phyloP scores from a whole-genome alignment of 2,888 invertebrate genomes.

The Cheilosia pagana region DNA sequence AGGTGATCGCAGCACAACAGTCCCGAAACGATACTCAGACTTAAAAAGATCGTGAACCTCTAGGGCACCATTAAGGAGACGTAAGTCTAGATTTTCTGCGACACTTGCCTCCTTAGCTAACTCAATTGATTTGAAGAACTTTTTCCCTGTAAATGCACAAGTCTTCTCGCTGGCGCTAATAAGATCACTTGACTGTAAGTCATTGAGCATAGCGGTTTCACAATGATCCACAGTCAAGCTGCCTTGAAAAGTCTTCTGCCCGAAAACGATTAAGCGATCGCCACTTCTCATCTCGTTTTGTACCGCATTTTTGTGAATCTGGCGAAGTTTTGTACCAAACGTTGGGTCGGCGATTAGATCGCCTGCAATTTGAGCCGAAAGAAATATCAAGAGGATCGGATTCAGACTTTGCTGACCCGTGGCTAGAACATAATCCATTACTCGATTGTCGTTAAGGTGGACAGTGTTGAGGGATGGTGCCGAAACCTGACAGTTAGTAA shows the following conservation, averaged over 20 bases:
- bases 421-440: conserved; percentile 77
- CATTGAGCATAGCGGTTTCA: conserved; percentile 75
- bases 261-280: conserved; percentile 77
- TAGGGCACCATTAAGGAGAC: conserved; percentile 76
- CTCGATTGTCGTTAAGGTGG: conserved; percentile 77
- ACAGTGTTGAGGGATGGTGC: conserved; percentile 75
- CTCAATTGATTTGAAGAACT: conserved; percentile 77
- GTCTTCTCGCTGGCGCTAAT: conserved; percentile 71
- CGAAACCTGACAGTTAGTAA: conserved; percentile 78
- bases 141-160: conserved; percentile 75
- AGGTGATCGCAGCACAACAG: conserved; percentile 76
- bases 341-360: conserved; percentile 75
- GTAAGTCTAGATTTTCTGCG: conserved; percentile 63
- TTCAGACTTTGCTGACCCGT: conserved; percentile 27
- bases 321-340: conserved; percentile 77
- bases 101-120: conserved; percentile 74
- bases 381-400: conserved; percentile 77
- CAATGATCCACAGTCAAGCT: conserved; percentile 75
- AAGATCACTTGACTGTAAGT: conserved; percentile 76
- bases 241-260: conserved; percentile 77
- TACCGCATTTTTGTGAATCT: conserved; percentile 77
- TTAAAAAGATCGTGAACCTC: conserved; percentile 75
- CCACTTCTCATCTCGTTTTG: conserved; percentile 78
- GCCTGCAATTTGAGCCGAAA: conserved; percentile 78
- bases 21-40: conserved; percentile 76